Base-by-base conservation (phyloP, 1,140 invertebrate genomes). In the Aphaenogaster floridana region DNA sequence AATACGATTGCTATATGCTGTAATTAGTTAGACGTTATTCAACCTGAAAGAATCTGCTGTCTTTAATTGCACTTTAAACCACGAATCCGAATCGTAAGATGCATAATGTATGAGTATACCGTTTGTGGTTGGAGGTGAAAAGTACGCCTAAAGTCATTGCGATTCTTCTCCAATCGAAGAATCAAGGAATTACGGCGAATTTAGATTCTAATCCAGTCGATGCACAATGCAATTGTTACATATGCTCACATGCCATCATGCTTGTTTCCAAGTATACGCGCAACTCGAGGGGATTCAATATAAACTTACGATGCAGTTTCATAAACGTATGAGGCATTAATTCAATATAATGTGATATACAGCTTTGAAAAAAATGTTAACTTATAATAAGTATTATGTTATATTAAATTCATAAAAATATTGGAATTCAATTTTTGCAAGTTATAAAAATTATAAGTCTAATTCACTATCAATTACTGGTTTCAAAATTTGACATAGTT, bases 161-260 rank as follows among this genome's bases (percentile, higher is more conserved):
- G 61, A 90, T 90, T 90, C 89, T 63, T 90, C 88, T 54, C 89
- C 79, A 21, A 90, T 90, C 86, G 88, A 36, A 50, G 86, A 90
- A 90, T 88, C 89, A 74, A 90, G 86, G 89, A 90, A 90, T 90
- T 87, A 90, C 89, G 87, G 79, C 89, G 89, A 90, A 81, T 90
- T 87, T 63, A 86, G 88, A 90, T 88, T 90, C 89, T 90, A 90
- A 90, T 90, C 80, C 80, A 90, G 86, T 90, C 89, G 79, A 69
- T 77, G 89, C 89, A 85, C 88, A 89, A 85, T 59, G 89, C 89
- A 90, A 90, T 90, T 90, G 89, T 90, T 90, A 86, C 89, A 90
- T 90, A 90, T 90, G 89, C 86, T 85, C 89, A 69, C 89, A 90
- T 90, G 89, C 89, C 89, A 85, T 90, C 89, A 90, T 90, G 89